Percentiles rank a stretch among this genome's conserved stretches.
Conservation (phyloP, 2,113 vertebrate species). For the Phaetusa simplex region DNA sequence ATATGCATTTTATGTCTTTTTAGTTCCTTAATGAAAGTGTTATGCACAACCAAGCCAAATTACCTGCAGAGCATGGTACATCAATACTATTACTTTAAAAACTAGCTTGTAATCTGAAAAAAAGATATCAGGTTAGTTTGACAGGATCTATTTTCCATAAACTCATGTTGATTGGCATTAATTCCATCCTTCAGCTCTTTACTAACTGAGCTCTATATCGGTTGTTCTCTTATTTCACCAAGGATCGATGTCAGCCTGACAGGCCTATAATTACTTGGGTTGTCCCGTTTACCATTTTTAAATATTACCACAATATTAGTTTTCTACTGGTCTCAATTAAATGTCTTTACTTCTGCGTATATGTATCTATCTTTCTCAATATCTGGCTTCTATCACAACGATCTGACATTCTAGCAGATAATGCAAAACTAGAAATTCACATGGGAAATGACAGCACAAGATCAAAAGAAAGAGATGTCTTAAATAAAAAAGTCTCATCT, state of each 20-base stretch:
- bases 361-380: neutral
- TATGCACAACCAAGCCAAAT: neutral
- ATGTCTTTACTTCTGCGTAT: neutral
- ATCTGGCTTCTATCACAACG: neutral
- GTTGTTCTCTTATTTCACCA: conserved; percentile 45
- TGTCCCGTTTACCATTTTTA: conserved; percentile 49
- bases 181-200: conserved; percentile 50
- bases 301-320: conserved; percentile 51
- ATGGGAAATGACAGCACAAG: neutral
- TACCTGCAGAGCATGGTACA: neutral
- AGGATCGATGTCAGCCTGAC: conserved; percentile 41
- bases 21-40: neutral
- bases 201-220: conserved; percentile 25
- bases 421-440: neutral
- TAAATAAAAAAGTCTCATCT: neutral
- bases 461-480: neutral
- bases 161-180: conserved; percentile 61
- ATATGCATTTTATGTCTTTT: conserved; percentile 4
- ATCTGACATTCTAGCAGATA: conserved; percentile 14
- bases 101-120: conserved; percentile 6
- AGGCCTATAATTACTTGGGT: conserved; percentile 55
- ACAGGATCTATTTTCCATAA: conserved; percentile 62
- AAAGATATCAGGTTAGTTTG: conserved; percentile 22
- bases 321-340: conserved; percentile 55
- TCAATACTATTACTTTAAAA: conserved; percentile 24